phyloP scores from a whole-genome alignment of 1,140 invertebrate genomes.

The Globodera rostochiensis region DNA sequence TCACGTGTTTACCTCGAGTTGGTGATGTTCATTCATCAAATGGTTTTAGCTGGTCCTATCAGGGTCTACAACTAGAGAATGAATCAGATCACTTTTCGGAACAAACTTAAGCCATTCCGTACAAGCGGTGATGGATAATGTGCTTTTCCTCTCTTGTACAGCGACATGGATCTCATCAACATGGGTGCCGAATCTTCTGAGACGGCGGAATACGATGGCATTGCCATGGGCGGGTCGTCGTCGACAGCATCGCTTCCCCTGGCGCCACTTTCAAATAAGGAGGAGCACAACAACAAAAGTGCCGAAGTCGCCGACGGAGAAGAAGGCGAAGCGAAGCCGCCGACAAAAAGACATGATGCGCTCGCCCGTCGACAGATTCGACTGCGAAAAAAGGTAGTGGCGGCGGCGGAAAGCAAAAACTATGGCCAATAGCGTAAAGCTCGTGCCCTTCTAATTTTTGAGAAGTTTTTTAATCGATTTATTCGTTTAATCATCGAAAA shows the following conservation, averaged over 20 bases:
- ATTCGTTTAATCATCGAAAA: background rate
- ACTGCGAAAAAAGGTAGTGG: background rate
- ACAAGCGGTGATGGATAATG: no score
- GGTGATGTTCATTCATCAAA: background rate
- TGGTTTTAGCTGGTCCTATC: background rate
- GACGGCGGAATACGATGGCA: background rate
- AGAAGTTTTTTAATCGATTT: no score
- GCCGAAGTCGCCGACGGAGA: background rate
- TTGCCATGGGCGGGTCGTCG: background rate
- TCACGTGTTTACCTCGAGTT: slow-evolving; percentile 34
- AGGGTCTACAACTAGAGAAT: no score
- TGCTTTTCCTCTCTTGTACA: slow-evolving; percentile 14
- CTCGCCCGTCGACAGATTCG: background rate
- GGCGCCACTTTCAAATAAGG: no score
- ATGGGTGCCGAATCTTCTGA: slow-evolving; percentile 14
- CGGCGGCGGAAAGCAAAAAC: no score
- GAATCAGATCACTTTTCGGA: no score
- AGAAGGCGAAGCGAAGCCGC: background rate
- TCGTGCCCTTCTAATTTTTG: no score
- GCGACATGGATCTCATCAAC: slow-evolving; percentile 34
- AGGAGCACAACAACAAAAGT: background rate
- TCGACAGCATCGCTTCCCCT: background rate
- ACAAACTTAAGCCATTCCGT: no score
- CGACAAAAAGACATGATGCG: background rate
- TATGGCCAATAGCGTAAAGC: no score